Conservation (phyloP, 2,113 vertebrate genomes). For the Actenoides lindsayi region DNA sequence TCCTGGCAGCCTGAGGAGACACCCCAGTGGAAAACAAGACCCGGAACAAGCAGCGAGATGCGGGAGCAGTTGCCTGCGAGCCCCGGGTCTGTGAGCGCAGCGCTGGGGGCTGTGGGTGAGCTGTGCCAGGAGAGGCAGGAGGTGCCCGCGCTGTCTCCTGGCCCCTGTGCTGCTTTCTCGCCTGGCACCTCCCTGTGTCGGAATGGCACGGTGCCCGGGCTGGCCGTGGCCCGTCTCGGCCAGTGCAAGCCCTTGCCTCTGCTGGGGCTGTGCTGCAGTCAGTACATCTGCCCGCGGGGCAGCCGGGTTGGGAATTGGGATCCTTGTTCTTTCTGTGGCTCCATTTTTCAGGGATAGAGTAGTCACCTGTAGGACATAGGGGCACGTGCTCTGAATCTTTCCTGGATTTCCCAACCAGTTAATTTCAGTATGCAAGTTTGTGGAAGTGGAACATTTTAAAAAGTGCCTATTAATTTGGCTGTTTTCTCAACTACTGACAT, state of each 20-base stretch:
- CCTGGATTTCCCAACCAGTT: neutral
- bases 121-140: neutral
- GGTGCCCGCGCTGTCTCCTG: neutral
- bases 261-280: accelerated
- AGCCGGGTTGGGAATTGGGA: neutral
- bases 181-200: neutral
- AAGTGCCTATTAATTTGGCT: slow-evolving; percentile 5
- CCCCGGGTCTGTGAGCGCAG: accelerated
- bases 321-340: neutral
- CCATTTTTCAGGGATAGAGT: neutral
- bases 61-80: accelerated
- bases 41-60: accelerated
- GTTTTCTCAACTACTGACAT: neutral
- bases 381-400: neutral
- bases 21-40: neutral
- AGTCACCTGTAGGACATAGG: neutral
- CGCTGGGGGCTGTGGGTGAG: neutral
- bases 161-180: neutral
- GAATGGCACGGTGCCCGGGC: neutral
- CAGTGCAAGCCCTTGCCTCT: neutral
- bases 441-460: neutral
- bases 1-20: neutral
- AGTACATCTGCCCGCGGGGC: neutral
- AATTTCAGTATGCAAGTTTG: neutral
- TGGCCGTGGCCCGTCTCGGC: neutral